These are phyloP conservation scores for Anticlea derivata DNA, from an alignment of 2,888 invertebrate genomes.

Conservation along the genomic window DNA sequence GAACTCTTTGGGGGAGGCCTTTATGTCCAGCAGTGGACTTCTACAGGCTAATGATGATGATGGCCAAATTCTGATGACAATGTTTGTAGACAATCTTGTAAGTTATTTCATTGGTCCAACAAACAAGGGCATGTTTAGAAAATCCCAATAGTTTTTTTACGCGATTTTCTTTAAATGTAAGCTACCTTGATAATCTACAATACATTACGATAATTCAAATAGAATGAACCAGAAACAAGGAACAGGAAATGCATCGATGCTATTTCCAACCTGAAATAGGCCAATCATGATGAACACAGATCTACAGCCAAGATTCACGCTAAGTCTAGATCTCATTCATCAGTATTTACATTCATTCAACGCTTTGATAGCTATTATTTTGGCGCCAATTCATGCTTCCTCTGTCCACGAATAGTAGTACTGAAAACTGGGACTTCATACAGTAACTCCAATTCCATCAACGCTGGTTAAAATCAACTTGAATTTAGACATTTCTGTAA, in stretches of 20 bases:
- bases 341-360: slow-evolving; percentile 15
- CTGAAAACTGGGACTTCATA: background rate
- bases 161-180: too few species aligned
- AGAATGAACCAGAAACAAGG: background rate
- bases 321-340: slow-evolving; percentile 13
- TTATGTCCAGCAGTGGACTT: too few species aligned
- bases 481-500: background rate
- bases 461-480: background rate
- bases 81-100: too few species aligned
- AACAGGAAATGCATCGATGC: slow-evolving; percentile 7
- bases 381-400: slow-evolving; percentile 7
- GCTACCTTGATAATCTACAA: too few species aligned
- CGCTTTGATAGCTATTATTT: slow-evolving; percentile 5
- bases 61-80: too few species aligned
- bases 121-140: too few species aligned
- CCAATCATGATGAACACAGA: slow-evolving; percentile 1
- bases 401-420: background rate
- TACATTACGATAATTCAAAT: background rate
- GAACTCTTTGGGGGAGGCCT: too few species aligned
- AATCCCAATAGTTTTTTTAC: too few species aligned
- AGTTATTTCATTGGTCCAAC: too few species aligned
- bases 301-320: slow-evolving; percentile 3
- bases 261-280: slow-evolving; percentile 2
- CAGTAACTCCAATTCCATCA: background rate
- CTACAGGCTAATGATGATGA: too few species aligned